A percentile compares a stretch with the other conserved stretches of the same genome.
phyloP scores from a whole-genome alignment of 2,113 vertebrate species.

The Brachyhypopomus gauderio region DNA sequence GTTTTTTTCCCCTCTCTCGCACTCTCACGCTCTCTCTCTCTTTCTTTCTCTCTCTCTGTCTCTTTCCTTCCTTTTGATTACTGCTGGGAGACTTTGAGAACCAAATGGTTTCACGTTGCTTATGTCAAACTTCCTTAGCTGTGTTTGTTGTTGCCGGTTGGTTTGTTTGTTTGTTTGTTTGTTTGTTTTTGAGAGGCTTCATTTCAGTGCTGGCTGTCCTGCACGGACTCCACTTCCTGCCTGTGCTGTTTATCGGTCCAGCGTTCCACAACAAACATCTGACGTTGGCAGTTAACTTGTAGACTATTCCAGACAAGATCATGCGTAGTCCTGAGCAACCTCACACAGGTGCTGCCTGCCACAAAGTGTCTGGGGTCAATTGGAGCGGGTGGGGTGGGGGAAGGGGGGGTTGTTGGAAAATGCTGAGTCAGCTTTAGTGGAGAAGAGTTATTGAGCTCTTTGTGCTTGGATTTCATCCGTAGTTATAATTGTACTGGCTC shows the following conservation, averaged over 20 bases:
- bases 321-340: no score
- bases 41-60: conserved; percentile 21
- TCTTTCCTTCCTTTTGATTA: not conserved
- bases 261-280: not conserved
- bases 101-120: conserved; percentile 28
- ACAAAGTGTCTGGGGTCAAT: no score
- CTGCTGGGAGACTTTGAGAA: conserved; percentile 33
- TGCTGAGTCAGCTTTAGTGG: not conserved
- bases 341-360: no score
- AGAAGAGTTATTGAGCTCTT: not conserved
- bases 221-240: not conserved
- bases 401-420: no score
- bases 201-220: not conserved
- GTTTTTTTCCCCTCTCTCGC: not conserved
- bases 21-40: conserved; percentile 15
- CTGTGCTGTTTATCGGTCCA: not conserved
- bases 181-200: not conserved
- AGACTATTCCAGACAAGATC: no score
- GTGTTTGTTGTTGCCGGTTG: no score
- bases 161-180: not conserved
- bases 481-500: no score
- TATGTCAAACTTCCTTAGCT: conserved; percentile 5
- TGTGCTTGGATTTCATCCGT: no score
- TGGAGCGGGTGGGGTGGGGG: no score
- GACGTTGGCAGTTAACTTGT: no score